Percentiles rank a stretch among this genome's conserved stretches.
These are phyloP conservation scores for Eidolon helvum DNA, from an alignment of 2,113 vertebrate genomes.

Conservation along the genomic window DNA sequence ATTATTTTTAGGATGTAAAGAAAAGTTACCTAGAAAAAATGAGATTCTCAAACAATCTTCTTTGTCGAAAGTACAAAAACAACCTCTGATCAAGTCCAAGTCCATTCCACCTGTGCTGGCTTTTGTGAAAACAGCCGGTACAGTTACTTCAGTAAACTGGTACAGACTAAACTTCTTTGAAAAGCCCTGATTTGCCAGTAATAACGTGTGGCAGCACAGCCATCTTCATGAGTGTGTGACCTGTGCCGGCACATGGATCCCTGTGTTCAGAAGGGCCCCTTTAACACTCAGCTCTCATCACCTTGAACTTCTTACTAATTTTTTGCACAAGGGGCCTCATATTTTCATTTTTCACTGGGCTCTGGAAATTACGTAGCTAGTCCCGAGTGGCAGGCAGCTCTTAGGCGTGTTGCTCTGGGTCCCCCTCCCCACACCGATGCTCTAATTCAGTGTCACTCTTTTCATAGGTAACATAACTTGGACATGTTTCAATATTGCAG, in stretches of 20 bases:
- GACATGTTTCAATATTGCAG: background rate
- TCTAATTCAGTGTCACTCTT: background rate
- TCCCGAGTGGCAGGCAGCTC: background rate
- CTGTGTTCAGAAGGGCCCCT: background rate
- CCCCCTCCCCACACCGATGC: background rate
- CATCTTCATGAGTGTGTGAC: accelerated
- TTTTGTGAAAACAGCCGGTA: background rate
- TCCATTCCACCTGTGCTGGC: background rate
- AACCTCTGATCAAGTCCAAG: background rate
- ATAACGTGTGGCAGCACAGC: background rate
- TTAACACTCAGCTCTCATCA: background rate
- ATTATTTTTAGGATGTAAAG: background rate
- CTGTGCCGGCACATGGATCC: accelerated
- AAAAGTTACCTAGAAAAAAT: background rate
- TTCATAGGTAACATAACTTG: background rate
- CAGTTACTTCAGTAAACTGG: background rate
- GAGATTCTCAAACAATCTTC: background rate
- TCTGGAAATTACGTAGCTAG: background rate
- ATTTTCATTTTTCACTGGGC: background rate
- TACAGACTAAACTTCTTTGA: background rate
- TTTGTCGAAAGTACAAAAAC: background rate
- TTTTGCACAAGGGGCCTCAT: background rate
- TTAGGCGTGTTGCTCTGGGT: background rate
- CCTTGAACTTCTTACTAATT: background rate
- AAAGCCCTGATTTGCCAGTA: background rate